Conservation (phyloP, 1,140 invertebrate genomes). For the Rhopalosiphum maidis region DNA sequence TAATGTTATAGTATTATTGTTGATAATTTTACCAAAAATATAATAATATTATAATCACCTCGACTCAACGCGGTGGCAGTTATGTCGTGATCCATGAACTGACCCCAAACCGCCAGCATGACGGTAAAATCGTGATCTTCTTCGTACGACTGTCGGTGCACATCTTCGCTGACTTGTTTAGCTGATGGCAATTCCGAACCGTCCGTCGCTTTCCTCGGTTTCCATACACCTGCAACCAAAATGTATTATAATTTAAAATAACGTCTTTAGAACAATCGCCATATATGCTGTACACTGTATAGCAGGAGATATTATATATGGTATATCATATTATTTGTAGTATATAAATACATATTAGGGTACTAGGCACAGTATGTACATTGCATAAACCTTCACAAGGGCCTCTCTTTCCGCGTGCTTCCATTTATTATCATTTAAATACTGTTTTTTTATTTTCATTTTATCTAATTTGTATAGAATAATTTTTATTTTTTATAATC, state of each 20-base stretch:
- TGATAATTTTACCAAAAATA: background rate
- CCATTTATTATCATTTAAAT: too few relatives aligned
- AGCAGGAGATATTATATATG: too few relatives aligned
- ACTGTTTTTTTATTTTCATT: too few relatives aligned
- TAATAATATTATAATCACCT: constrained; percentile 63
- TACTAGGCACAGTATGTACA: too few relatives aligned
- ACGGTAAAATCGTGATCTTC: constrained; percentile 78
- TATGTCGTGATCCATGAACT: constrained; percentile 96
- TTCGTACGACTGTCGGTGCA: constrained; percentile 75
- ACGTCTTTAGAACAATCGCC: background rate
- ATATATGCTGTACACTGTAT: too few relatives aligned
- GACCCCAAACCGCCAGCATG: constrained; percentile 89
- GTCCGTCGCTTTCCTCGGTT: constrained; percentile 27
- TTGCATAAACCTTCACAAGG: background rate
- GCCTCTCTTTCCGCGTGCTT: too few relatives aligned
- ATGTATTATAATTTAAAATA: background rate
- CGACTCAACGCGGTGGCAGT: constrained; percentile 80
- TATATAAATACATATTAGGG: background rate
- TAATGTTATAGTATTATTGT: background rate
- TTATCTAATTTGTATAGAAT: too few relatives aligned
- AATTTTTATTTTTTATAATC: too few relatives aligned
- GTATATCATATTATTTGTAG: background rate
- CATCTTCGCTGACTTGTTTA: constrained; percentile 73
- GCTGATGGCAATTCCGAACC: constrained; percentile 73
- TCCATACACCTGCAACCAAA: background rate